Evolutionary conservation across 2,797 vertebrate genomes (phyloP).

Genomic region (Alcedo atthis): DNA sequence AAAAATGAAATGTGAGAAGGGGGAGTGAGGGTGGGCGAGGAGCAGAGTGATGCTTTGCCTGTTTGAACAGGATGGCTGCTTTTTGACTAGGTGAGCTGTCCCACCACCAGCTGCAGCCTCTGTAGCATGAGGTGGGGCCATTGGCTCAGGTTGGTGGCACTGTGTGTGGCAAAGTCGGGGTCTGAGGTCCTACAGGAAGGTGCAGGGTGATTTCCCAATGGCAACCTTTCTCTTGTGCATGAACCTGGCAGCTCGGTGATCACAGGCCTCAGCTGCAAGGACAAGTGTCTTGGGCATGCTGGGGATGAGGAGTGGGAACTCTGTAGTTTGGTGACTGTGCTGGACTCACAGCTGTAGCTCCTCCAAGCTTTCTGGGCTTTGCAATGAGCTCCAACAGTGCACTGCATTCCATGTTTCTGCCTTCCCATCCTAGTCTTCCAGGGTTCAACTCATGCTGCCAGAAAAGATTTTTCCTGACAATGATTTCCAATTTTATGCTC

Average conservation of each 20-base stretch:
- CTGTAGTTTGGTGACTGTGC: rapidly evolving
- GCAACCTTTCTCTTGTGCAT: neutral
- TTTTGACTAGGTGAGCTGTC: neutral
- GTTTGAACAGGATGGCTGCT: neutral
- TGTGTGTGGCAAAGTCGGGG: neutral
- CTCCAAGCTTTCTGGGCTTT: neutral
- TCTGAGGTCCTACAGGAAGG: neutral
- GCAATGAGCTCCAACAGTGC: neutral
- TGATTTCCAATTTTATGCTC: neutral
- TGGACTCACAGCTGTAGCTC: neutral
- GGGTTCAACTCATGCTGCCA: neutral
- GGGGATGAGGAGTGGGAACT: neutral
- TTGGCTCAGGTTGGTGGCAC: neutral
- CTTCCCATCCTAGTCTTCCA: neutral
- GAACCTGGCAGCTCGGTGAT: rapidly evolving
- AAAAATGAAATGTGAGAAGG: neutral
- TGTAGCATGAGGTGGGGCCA: too few species aligned
- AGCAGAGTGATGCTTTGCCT: neutral
- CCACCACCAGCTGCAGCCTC: neutral
- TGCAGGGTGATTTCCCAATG: neutral
- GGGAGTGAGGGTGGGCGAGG: neutral
- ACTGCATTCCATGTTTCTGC: neutral
- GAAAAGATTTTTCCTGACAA: neutral
- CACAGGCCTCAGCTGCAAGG: neutral
- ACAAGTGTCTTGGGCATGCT: rapidly evolving